Evolutionary conservation across 2,797 vertebrate species (phyloP).

Genomic region (Sphaeramia orbicularis): DNA sequence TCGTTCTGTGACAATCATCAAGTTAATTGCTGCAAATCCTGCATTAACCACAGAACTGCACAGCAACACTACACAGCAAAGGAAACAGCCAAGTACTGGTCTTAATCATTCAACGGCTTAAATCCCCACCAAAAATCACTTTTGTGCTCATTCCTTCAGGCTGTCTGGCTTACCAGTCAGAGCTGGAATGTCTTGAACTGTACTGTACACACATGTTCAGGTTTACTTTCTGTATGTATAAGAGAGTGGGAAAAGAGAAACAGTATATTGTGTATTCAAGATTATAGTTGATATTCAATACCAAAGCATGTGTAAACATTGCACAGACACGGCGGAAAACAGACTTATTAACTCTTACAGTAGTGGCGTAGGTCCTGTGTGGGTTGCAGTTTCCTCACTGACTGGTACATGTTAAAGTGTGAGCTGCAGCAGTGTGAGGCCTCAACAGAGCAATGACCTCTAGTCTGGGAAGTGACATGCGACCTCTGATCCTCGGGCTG

Average conservation of each 20-base stretch:
- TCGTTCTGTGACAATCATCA: constrained; percentile 36
- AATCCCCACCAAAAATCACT: constrained; percentile 35
- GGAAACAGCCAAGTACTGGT: constrained; percentile 20
- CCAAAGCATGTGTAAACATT: background rate
- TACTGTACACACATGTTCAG: constrained; percentile 48
- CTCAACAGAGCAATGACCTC: constrained; percentile 46
- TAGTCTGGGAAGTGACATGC: constrained; percentile 43
- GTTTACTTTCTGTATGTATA: constrained; percentile 22
- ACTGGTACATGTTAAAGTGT: background rate
- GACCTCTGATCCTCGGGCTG: constrained; percentile 51
- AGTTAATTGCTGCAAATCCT: constrained; percentile 47
- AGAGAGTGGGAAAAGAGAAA: background rate
- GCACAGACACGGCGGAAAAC: background rate
- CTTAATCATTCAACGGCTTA: constrained; percentile 55
- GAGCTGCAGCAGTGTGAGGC: constrained; percentile 8
- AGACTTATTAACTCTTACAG: background rate
- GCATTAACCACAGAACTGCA: constrained; percentile 22
- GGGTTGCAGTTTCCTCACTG: constrained; percentile 1
- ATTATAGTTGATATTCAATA: constrained; percentile 14
- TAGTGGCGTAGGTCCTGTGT: too few species aligned
- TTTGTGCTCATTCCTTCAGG: constrained; percentile 53
- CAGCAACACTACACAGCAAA: background rate
- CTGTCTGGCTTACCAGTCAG: constrained; percentile 42
- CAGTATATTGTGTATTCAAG: constrained; percentile 1
- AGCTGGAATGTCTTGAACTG: constrained; percentile 51